phyloP scores from a whole-genome alignment of 1,140 invertebrate species.

The Leptinotarsa lineolata region DNA sequence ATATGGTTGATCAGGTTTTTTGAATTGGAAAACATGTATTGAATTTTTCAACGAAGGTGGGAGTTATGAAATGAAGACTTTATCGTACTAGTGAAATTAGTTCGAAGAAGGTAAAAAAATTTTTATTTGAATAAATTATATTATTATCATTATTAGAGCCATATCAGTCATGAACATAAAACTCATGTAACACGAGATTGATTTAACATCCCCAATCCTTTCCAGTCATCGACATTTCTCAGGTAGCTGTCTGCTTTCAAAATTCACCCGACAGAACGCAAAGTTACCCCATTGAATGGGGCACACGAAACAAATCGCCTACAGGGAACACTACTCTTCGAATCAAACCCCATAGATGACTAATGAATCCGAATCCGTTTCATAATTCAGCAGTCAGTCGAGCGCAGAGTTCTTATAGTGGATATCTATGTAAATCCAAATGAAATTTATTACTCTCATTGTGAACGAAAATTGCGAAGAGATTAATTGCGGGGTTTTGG shows the following conservation, averaged over 20 bases:
- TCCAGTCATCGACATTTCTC: neutral
- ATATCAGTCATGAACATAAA: too few relatives aligned
- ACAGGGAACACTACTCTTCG: slow-evolving; percentile 23
- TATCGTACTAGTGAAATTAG: too few relatives aligned
- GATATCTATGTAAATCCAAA: slow-evolving; percentile 32
- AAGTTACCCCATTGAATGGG: neutral
- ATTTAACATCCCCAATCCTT: neutral
- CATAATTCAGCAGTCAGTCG: slow-evolving; percentile 23
- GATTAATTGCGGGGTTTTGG: neutral
- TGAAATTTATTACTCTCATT: slow-evolving; percentile 26
- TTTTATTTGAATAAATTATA: too few relatives aligned
- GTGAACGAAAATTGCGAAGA: neutral
- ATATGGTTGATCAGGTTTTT: too few relatives aligned
- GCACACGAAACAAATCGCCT: slow-evolving; percentile 23
- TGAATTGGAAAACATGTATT: too few relatives aligned
- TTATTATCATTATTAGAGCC: too few relatives aligned
- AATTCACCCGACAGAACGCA: neutral
- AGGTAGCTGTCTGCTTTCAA: slow-evolving; percentile 9
- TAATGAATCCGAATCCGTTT: slow-evolving; percentile 24
- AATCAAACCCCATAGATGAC: slow-evolving; percentile 26
- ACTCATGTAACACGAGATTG: neutral
- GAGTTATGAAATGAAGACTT: too few relatives aligned
- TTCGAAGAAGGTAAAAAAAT: too few relatives aligned
- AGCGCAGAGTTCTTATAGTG: slow-evolving; percentile 27
- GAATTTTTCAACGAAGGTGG: too few relatives aligned